Base-by-base conservation (phyloP, 2,113 vertebrate genomes). In the Amazona vittata region DNA sequence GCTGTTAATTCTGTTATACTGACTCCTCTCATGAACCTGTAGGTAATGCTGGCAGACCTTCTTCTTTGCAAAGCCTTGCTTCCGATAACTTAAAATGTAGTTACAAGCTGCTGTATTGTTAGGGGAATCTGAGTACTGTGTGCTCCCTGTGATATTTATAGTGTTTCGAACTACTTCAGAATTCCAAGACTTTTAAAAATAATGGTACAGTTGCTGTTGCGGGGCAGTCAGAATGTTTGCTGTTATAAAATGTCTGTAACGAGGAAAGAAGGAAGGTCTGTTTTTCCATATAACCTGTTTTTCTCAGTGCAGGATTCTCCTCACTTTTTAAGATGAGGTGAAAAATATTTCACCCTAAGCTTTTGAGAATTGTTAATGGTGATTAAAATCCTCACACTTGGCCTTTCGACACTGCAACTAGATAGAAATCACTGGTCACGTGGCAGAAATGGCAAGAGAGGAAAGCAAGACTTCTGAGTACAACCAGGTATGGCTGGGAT, bases 1-100 rank as follows among this genome's bases (percentile, higher is more conserved):
- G 68, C 79, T 97, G 86, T 94, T 96, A 90, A 78, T 97, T 97
- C 83, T 95, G 64, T 83, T 90, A 12, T 43, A 18, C 39, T 77
- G 35, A 73, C 73, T 94, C 41, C 55, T 80, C 70, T 95, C 25
- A 55, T 92, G 93, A 81, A 29, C 63, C 84, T 95, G 67, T 81
- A 95, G 84, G 83, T 94, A 76, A 91, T 93, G 65, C 37, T 86
- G 52, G 67, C 24, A 81, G 52, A 69, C 25, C 11, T 92, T 53
- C 49, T 93, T 59, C 49, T 81, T 94, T 57, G 20, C 28, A 90
- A 86, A 89, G 69, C 8, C 16, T 11, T 91, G 10, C 74, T 96
- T 97, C 86, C 33, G 62, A 5, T 53, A 81, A 57, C 67, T 81
- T 79, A 85, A 91, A 96, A 64, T 3, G 10, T 19, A 83, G 59